phyloP scores from a whole-genome alignment of 2,888 invertebrate genomes.

The Octodonta nipae region DNA sequence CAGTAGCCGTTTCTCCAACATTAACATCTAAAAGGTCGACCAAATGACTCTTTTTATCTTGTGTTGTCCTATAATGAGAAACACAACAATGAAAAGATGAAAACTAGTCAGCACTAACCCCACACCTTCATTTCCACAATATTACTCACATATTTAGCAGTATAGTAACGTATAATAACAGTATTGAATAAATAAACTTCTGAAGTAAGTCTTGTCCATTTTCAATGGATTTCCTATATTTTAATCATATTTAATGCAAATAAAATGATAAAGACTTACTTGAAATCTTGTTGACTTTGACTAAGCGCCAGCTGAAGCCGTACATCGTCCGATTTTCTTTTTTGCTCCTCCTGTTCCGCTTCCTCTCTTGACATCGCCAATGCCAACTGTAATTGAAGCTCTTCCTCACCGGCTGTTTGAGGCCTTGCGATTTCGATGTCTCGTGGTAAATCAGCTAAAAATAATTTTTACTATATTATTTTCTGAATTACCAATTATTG shows the following conservation, averaged over 20 bases:
- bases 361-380: conserved; percentile 98
- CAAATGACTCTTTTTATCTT: conserved; percentile 48
- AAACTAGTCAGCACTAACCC: too few species aligned
- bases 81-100: not conserved
- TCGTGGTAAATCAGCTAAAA: conserved; percentile 33
- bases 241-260: too few species aligned
- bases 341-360: conserved; percentile 90
- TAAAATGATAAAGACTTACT: conserved; percentile 49
- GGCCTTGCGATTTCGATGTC: conserved; percentile 90
- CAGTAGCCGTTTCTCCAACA: conserved; percentile 46
- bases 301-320: conserved; percentile 84
- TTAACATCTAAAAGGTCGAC: conserved; percentile 74
- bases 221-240: too few species aligned
- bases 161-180: too few species aligned
- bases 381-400: conserved; percentile 92
- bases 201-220: too few species aligned
- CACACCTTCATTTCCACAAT: too few species aligned
- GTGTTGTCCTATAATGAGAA: conserved; percentile 5
- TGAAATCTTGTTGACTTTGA: conserved; percentile 87
- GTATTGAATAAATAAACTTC: too few species aligned
- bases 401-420: conserved; percentile 94
- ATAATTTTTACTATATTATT: not conserved
- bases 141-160: too few species aligned
- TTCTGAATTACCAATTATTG: too few species aligned
- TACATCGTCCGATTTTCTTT: conserved; percentile 89